These are phyloP conservation scores for Eristalis pertinax DNA, from an alignment of 2,888 invertebrate genomes.

Conservation along the genomic window DNA sequence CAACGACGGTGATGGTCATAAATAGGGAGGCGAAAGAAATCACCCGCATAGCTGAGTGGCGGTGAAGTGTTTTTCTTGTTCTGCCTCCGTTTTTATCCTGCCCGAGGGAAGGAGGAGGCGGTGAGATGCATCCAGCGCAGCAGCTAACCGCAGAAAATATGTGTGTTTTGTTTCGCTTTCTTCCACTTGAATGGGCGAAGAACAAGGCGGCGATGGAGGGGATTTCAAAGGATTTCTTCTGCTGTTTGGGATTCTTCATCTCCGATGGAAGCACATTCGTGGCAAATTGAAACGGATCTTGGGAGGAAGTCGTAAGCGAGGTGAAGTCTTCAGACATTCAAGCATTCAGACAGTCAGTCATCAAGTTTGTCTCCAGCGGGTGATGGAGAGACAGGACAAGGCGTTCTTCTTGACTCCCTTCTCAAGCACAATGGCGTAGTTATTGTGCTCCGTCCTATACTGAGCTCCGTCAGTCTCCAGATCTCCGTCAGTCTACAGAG, in stretches of 20 bases:
- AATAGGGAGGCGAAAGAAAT: slow-evolving; percentile 68
- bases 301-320: background rate
- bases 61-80: slow-evolving; percentile 48
- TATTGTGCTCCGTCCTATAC: no score
- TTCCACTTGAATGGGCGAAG: background rate
- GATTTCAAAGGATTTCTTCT: background rate
- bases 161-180: background rate
- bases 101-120: slow-evolving; percentile 16
- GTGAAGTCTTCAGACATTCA: background rate
- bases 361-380: no score
- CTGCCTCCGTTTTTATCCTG: slow-evolving; percentile 26
- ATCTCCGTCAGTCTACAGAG: no score
- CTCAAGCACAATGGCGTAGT: no score
- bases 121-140: slow-evolving; percentile 13
- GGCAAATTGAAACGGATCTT: background rate
- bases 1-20: slow-evolving; percentile 54
- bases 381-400: no score
- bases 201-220: no score
- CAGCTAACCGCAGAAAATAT: slow-evolving; percentile 7
- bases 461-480: no score
- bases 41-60: slow-evolving; percentile 67
- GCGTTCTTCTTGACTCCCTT: no score
- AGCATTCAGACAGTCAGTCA: background rate
- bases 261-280: background rate
- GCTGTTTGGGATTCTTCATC: background rate